Conservation (phyloP, 2,113 vertebrate genomes). For the Pedetes capensis region DNA sequence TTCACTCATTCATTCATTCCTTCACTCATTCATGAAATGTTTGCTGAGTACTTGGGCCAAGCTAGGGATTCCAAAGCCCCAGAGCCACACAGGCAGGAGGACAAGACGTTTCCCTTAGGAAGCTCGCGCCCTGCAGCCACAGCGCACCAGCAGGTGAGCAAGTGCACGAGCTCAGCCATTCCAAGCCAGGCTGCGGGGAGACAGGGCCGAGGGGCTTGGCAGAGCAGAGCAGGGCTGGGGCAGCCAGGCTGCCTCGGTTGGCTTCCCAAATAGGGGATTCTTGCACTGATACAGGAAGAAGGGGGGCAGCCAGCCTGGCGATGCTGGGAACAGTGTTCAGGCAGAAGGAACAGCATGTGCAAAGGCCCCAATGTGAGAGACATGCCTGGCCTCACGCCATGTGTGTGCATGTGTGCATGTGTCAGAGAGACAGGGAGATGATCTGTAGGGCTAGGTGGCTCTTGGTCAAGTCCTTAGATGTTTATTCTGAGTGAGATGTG, state of each 20-base stretch:
- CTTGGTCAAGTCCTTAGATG: background rate
- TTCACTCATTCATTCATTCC: background rate
- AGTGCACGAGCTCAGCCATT: accelerated
- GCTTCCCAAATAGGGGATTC: no score
- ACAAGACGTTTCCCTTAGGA: background rate
- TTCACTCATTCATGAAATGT: background rate
- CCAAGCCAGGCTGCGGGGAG: accelerated
- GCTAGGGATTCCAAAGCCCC: background rate
- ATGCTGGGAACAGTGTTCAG: background rate
- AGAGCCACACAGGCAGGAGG: background rate
- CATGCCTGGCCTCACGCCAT: no score
- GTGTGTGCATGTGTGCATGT: background rate
- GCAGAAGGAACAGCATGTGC: background rate
- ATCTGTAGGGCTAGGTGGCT: accelerated
- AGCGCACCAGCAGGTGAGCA: background rate
- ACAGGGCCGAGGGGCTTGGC: background rate
- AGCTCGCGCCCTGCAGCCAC: background rate
- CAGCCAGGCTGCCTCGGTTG: no score
- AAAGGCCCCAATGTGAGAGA: accelerated
- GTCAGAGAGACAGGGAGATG: no score
- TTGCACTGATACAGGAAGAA: no score
- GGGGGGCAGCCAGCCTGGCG: background rate
- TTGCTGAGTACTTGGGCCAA: background rate
- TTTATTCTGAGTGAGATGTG: background rate
- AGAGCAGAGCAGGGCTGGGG: background rate